Percentiles rank a stretch among this genome's conserved stretches.
Evolutionary conservation across 2,888 invertebrate genomes (phyloP).

Genomic region (Cryptocephalus moraei): DNA sequence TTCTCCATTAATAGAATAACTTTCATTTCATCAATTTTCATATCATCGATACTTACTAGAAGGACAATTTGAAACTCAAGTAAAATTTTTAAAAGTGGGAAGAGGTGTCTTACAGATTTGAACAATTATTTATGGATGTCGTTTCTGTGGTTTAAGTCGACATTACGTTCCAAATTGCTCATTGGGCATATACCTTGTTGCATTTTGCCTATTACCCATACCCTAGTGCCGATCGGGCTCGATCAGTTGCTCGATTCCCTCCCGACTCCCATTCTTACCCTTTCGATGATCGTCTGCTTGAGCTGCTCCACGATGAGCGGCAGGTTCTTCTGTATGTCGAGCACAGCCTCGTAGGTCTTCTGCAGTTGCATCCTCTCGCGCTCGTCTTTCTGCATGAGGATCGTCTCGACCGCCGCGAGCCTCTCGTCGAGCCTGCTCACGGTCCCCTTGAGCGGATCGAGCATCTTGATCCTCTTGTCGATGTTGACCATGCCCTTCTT

Average conservation of each 20-base stretch:
- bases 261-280: slow-evolving; percentile 24
- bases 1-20: too few species aligned
- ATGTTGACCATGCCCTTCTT: slow-evolving; percentile 61
- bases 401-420: slow-evolving; percentile 65
- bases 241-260: slow-evolving; percentile 18
- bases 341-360: slow-evolving; percentile 50
- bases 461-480: slow-evolving; percentile 60
- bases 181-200: slow-evolving; percentile 24
- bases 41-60: too few species aligned
- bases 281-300: slow-evolving; percentile 33
- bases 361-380: slow-evolving; percentile 52
- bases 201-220: slow-evolving; percentile 27
- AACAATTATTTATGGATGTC: too few species aligned
- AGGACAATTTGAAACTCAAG: too few species aligned
- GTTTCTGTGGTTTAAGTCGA: too few species aligned
- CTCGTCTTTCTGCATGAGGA: slow-evolving; percentile 62
- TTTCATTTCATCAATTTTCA: too few species aligned
- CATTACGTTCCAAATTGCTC: slow-evolving; percentile 25
- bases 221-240: slow-evolving; percentile 27
- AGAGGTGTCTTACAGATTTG: too few species aligned
- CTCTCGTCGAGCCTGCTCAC: slow-evolving; percentile 65
- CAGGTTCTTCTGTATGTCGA: slow-evolving; percentile 41
- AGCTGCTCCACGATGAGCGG: slow-evolving; percentile 40
- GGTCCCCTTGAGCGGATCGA: slow-evolving; percentile 60
- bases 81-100: too few species aligned